Evolutionary conservation across 2,888 invertebrate genomes (phyloP), one percentile per base, ranked within the genome.

Genomic region (Bombylius major): DNA sequence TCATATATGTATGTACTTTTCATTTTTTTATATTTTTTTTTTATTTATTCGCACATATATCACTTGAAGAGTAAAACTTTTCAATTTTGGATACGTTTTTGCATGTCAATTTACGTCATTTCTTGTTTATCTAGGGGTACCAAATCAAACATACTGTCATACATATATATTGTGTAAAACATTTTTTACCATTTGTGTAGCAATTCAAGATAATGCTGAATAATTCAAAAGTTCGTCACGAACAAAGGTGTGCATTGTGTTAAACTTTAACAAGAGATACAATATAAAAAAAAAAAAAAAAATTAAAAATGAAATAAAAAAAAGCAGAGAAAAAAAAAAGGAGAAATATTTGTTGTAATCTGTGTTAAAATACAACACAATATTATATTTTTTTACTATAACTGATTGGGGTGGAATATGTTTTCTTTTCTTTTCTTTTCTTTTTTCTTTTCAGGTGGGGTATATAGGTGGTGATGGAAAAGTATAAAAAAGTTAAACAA

Each of bases 201-300:
- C 39, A 42, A 42, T 42, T 42, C 12, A 7, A 42, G 39, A 42
- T 42, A 42, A 42, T 42, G 12, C 47, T 55, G 56, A 56, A 56
- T 56, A 44, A 56, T 56, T 53, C 56, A 56, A 52, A 53, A 56
- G 53, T 56, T 56, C 50, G 50, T 55, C 55, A 55, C 31, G 13
- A 36, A 34, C 31, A 36, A 50, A 45, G 39, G 50, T 45, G 32
- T 39, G n/a, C 34, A 23, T 42, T 42, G 39, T 42, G 39, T 42
- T 42, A 42, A 42, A 42, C 11, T 42, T 42, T 42, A 42, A 42
- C 39, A 42, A 42, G 39, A 42, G 11, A 11, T 8, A 42, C 39
- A 42, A 42, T 11, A n/a, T n/a, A n/a, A n/a, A n/a, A n/a, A n/a
- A n/a, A n/a, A n/a, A 42, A 7, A 42, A 42, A 4, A 4, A 42